These are phyloP conservation scores for Chloebia gouldiae DNA, from an alignment of 2,113 vertebrate genomes.

Conservation along the genomic window DNA sequence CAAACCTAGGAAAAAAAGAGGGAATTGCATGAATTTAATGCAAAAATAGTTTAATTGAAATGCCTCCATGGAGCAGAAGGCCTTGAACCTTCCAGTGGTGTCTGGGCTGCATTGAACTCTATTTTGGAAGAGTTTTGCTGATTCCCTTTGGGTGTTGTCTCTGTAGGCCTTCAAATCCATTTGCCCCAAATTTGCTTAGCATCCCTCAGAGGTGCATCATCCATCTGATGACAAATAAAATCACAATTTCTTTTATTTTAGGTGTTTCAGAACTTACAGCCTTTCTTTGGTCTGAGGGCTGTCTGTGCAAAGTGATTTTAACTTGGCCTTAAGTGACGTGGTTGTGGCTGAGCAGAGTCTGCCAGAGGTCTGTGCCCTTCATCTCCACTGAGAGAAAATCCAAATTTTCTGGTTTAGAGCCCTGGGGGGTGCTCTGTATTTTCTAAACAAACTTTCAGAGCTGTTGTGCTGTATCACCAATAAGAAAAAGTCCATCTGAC, in stretches of 20 bases:
- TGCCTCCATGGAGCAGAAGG: neutral
- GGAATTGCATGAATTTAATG: neutral
- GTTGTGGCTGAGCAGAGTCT: neutral
- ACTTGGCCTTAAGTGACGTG: fast-evolving
- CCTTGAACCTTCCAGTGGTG: neutral
- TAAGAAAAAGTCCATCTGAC: neutral
- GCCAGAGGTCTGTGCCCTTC: neutral
- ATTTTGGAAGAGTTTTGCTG: neutral
- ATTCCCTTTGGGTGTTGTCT: neutral
- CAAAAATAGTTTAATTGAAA: fast-evolving
- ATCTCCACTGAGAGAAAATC: fast-evolving
- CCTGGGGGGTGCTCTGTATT: neutral
- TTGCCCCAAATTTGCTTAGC: neutral
- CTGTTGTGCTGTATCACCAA: neutral
- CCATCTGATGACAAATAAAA: neutral
- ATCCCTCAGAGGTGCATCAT: neutral
- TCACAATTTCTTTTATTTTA: neutral
- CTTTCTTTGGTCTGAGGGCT: neutral
- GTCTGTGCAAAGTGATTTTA: neutral
- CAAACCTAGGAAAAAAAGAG: no score
- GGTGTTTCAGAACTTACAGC: neutral
- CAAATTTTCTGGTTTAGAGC: neutral
- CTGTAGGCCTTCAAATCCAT: neutral
- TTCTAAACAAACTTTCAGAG: neutral
- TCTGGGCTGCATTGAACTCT: neutral